Conservation (phyloP, 2,888 invertebrate genomes). For the Romanomermis culicivorax region DNA sequence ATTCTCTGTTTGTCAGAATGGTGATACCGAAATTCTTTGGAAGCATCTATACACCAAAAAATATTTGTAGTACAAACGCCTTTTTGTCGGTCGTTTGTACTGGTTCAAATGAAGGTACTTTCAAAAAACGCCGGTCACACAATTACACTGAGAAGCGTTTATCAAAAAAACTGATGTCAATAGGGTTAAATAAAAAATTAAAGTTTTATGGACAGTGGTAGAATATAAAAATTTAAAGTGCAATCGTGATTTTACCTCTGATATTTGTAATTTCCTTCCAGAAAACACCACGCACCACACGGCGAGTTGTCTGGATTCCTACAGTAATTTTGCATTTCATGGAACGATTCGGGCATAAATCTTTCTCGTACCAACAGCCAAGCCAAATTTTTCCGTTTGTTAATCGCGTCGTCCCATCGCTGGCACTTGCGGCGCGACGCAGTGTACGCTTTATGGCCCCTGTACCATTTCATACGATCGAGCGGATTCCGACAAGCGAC, state of each 20-base stretch:
- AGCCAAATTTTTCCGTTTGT: background rate
- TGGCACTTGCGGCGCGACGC: background rate
- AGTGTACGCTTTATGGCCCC: background rate
- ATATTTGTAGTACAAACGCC: no score
- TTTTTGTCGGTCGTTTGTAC: no score
- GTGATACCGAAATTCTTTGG: no score
- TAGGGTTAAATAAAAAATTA: no score
- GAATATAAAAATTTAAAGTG: no score
- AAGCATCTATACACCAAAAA: no score
- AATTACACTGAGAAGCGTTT: no score
- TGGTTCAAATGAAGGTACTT: no score
- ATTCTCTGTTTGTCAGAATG: no score
- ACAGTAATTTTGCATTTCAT: conserved; percentile 5
- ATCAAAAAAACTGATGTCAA: no score
- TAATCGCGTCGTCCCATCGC: conserved; percentile 1
- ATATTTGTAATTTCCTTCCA: background rate
- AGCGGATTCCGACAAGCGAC: background rate
- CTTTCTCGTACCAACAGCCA: background rate
- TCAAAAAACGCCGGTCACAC: no score
- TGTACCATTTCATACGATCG: background rate
- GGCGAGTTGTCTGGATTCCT: conserved; percentile 5
- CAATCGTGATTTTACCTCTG: background rate
- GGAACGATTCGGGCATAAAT: background rate
- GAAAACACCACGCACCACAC: conserved; percentile 9
- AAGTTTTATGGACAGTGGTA: no score